Evolutionary conservation across 53 echinoderm and acorn worm species (phyloP), one percentile per base, ranked within the genome.

Genomic region (Henricia sp.): DNA sequence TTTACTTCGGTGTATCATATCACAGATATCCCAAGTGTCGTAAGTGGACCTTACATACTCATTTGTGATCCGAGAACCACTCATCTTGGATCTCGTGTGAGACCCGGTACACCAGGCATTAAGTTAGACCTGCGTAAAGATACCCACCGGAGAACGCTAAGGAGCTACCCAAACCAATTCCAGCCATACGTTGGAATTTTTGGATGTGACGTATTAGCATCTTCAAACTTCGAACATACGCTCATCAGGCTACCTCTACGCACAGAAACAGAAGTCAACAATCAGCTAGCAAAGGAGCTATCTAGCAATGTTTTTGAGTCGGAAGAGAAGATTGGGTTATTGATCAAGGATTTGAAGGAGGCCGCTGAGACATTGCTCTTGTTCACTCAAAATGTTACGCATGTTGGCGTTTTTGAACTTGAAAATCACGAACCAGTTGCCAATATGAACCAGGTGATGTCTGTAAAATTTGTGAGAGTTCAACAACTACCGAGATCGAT

Each of bases 1-100:
- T 97, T 97, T 36, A 97, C 89, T 52, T 94, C 99, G 17, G 94
- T 97, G 1, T 97, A 97, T 56, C 99, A 90, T 55, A 70, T 97
- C 2, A 94, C 99, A 27, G 99, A 97, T 74, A 92, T 94, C 19
- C 99, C 99, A n/a, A 88, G 91, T 65, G 66, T 97, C 56, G 88
- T 94, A 37, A 94, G 92, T 35, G 83, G 99, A 34, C 86, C 89
- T 3, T 80, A 73, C 37, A 72, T 97, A 10, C 85, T 89, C n/a
- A 89, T 92, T 70, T 94, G 94, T 55, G 94, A 94, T 68, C 97
- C 97, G 9, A 85, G 89, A 24, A 88, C 86, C 2, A 89, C 65
- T 23, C 86, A 92, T 52, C 92, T 97, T 33, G 84, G 82, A 14
- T 83, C 66, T 9, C 83, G 88, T 35, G 48, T 95, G 1, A 66